Evolutionary conservation across 2,797 vertebrate species (phyloP).

Genomic region (Muraenolepis orangiensis): DNA sequence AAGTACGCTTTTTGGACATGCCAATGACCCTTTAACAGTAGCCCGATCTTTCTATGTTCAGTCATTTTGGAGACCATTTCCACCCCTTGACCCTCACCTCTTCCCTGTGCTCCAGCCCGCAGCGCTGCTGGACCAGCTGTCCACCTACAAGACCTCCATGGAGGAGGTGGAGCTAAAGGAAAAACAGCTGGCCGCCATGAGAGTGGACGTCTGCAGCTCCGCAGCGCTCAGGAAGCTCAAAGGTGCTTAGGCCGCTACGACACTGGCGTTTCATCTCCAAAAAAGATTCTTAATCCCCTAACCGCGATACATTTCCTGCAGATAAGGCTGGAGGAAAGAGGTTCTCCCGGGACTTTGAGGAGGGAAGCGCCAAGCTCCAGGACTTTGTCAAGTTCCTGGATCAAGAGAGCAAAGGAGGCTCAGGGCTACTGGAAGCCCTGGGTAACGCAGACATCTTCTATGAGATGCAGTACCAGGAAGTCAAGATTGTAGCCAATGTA

Average conservation of each 20-base stretch:
- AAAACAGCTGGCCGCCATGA: conserved; percentile 93
- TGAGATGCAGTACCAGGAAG: conserved; percentile 96
- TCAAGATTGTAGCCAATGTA: conserved; percentile 97
- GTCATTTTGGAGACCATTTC: background rate
- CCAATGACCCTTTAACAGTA: background rate
- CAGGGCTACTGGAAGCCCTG: conserved; percentile 83
- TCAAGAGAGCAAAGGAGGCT: conserved; percentile 81
- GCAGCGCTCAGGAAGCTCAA: conserved; percentile 92
- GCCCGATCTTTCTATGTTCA: background rate
- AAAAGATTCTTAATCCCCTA: background rate
- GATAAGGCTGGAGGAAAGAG: conserved; percentile 97
- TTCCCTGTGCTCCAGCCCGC: conserved; percentile 77
- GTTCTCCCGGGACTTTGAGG: conserved; percentile 97
- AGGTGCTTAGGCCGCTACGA: conserved; percentile 69
- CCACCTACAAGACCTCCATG: conserved; percentile 82
- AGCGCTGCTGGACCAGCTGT: conserved; percentile 85
- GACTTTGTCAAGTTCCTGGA: conserved; percentile 92
- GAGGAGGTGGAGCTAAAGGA: conserved; percentile 90
- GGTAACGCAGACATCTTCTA: conserved; percentile 94
- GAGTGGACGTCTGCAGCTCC: conserved; percentile 93
- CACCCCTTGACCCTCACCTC: background rate
- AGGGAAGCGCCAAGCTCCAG: conserved; percentile 90
- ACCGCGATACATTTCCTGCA: conserved; percentile 53
- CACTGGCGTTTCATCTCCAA: background rate
- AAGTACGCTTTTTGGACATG: background rate